Evolutionary conservation across 2,888 invertebrate genomes (phyloP).

Genomic region (Eristalis tenax): DNA sequence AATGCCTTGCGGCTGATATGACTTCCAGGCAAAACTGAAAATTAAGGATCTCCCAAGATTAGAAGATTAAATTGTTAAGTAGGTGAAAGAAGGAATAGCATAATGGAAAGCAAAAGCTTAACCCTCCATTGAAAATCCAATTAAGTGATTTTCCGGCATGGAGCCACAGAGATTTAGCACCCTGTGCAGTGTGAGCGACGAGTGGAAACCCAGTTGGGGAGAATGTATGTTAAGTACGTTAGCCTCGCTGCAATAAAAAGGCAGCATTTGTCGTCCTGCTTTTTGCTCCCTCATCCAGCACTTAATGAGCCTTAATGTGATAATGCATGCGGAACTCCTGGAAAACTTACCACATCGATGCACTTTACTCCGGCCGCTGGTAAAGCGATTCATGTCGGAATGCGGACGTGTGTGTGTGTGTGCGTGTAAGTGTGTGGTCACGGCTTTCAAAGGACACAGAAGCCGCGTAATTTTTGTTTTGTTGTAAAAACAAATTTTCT

Average conservation of each 20-base stretch:
- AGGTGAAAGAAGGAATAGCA: background rate
- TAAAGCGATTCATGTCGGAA: background rate
- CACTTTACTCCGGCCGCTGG: background rate
- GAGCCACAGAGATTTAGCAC: conserved; percentile 4
- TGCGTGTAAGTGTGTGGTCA: background rate
- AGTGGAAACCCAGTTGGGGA: background rate
- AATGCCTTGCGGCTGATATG: conserved; percentile 43
- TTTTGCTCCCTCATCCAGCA: conserved; percentile 2
- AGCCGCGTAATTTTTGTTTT: background rate
- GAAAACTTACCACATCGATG: conserved; percentile 2
- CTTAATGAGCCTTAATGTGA: conserved; percentile 53
- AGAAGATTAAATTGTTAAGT: conserved; percentile 44
- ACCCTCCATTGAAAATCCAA: conserved; percentile 55
- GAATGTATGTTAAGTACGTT: conserved; percentile 30
- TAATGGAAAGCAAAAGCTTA: conserved; percentile 4
- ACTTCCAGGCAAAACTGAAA: conserved; percentile 10
- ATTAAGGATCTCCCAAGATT: conserved; percentile 30
- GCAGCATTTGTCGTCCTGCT: background rate
- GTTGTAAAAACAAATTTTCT: conserved; percentile 2
- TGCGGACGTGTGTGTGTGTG: background rate
- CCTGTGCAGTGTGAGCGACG: conserved; percentile 14
- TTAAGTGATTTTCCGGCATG: conserved; percentile 40
- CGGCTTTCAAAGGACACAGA: background rate
- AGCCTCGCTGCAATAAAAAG: background rate
- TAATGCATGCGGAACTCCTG: conserved; percentile 20